Evolutionary conservation across 2,113 vertebrate genomes (phyloP), one percentile per base, ranked within the genome.

Genomic region (Podiceps cristatus): DNA sequence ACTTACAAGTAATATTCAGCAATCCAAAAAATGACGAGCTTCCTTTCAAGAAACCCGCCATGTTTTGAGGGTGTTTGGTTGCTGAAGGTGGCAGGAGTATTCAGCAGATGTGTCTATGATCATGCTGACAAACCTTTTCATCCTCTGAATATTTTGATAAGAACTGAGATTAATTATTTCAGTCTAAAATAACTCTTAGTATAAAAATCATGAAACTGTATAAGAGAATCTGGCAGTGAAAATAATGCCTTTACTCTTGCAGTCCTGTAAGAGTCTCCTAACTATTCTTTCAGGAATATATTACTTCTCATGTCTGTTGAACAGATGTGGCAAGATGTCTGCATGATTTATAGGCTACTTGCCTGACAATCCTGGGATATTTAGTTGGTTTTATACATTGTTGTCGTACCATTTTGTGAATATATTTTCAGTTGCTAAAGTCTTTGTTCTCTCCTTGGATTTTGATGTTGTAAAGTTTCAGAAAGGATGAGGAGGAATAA

Each of bases 301-400:
- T 96, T 96, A 75, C 55, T 73, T 92, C 83, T 89, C 85, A 62
- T 83, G 90, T 96, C 84, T 96, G 72, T 55, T 53, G 95, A 97
- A 73, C 73, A 96, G 95, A 81, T 62, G 52, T 19, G 27, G 63
- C 47, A 74, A 83, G 75, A 74, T 55, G 81, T 87, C 74, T 88
- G 59, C 4, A 2, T 97, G 97, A 98, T 97, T 97, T 98, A 98
- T 97, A 87, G 89, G 62, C 47, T 68, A 17, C 88, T 94, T 94
- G 73, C 58, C 77, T 91, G 73, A 81, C 59, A 76, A 44, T 92
- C 72, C 79, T 42, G 78, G 90, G 66, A 37, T 86, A 93, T 92
- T 86, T 76, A 93, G 93, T 23, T 63, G 91, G 59, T 78, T 95
- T 87, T 88, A 74, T 50, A 87, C 84, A 11, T 76, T 76, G 76